Base-by-base conservation (phyloP, 2,888 invertebrate genomes). In the Camponotus fellah region DNA sequence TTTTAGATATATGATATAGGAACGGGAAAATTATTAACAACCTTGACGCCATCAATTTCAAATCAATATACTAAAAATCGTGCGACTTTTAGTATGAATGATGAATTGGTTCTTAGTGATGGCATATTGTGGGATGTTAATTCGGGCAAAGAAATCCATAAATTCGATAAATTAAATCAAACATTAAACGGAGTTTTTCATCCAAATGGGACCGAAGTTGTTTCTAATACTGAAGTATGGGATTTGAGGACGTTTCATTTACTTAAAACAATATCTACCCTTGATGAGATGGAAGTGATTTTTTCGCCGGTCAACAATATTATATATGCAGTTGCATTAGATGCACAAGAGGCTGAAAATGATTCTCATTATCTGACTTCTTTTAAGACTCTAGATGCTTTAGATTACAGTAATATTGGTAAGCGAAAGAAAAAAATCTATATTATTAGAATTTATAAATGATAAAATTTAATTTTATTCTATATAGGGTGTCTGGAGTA, bases 221-320 rank as follows among this genome's bases (percentile, higher is more conserved):
- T 99, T 92, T 99, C 99, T 80, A 99, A 99, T 94, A 98, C 99
- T 0, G 99, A 99, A 96, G 98, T 99, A 77, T 99, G 99, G 99
- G 99, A 99, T 94, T 95, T 99, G 40, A 96, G 99, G 90, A 99
- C 99, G 62, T 99, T 98, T 95, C 98, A 99, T 93, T 95, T 99
- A 62, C 95, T 99, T 53, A 97, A 99, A 94, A 99, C 99, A 0
- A 99, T 99, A 74, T 98, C 99, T 0, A 97, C 98, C 0, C 95
- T 99, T 86, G 99, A 99, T 94, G 98, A 99, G 94, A 98, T 98
- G 91, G 96, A 97, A 94, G 97, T 99, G 6, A 96, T 97, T 84
- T 99, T 99, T 95, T 99, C 98, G 83, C 97, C 98, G 3, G 96
- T 97, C 79, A 98, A 98, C 89, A 97, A 97, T 91, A 97, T 98